Percentiles rank a stretch among this genome's conserved stretches.
Evolutionary conservation across 2,888 invertebrate species (phyloP).

Genomic region (Drosophila lutescens): DNA sequence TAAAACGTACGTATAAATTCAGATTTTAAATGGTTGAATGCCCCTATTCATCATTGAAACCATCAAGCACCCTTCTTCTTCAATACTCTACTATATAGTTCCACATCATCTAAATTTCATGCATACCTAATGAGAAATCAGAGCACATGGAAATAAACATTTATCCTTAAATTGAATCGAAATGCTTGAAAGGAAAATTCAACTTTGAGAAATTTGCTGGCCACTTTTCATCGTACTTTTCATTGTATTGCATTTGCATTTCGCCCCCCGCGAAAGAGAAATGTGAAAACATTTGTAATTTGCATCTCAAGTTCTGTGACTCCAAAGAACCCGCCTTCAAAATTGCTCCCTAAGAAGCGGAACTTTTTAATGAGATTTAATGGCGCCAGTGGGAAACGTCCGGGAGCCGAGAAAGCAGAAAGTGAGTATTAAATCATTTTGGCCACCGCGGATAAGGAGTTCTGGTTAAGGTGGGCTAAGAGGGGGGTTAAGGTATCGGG

Average conservation of each 20-base stretch:
- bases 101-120: constrained; percentile 56
- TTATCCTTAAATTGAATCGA: constrained; percentile 1
- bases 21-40: no score
- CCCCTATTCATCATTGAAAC: no score
- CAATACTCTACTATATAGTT: neutral
- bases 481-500: constrained; percentile 58
- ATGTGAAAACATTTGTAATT: constrained; percentile 68
- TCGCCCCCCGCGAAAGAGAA: constrained; percentile 33
- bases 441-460: constrained; percentile 67
- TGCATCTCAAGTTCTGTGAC: constrained; percentile 49
- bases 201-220: constrained; percentile 48
- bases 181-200: constrained; percentile 14
- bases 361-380: constrained; percentile 79
- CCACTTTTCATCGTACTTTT: constrained; percentile 34
- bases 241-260: constrained; percentile 44
- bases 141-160: neutral
- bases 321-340: neutral
- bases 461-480: constrained; percentile 24
- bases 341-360: constrained; percentile 30
- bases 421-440: constrained; percentile 75
- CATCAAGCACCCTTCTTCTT: neutral
- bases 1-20: no score
- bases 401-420: constrained; percentile 51
- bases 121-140: constrained; percentile 58
- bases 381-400: constrained; percentile 69